phyloP scores from a whole-genome alignment of 2,888 invertebrate genomes.

The Crepidodera aurea region DNA sequence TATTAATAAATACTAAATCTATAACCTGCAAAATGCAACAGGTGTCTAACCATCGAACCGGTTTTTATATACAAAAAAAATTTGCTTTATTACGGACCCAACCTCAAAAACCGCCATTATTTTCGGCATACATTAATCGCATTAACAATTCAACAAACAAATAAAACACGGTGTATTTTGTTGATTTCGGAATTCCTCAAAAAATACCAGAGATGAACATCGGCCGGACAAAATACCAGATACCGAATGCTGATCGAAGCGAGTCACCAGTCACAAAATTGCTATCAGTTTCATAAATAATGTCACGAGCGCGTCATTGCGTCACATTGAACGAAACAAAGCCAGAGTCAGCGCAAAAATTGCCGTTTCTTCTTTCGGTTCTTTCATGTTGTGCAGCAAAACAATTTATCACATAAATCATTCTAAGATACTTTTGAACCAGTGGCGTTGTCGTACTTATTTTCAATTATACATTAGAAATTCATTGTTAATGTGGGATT shows the following conservation, averaged over 20 bases:
- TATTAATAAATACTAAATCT: neutral
- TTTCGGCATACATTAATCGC: conserved; percentile 1
- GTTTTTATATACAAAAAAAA: neutral
- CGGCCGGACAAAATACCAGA: neutral
- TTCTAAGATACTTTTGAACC: neutral
- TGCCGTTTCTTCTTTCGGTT: neutral
- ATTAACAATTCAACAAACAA: neutral
- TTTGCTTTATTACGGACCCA: conserved; percentile 1
- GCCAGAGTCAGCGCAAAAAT: neutral
- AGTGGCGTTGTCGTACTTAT: neutral
- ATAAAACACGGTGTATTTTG: neutral
- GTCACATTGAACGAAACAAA: neutral
- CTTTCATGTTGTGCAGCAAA: neutral
- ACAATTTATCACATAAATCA: neutral
- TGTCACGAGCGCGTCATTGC: neutral
- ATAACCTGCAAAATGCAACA: neutral
- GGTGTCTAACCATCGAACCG: neutral
- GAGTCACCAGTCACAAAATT: neutral
- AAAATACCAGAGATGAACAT: neutral
- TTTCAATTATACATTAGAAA: too few relatives aligned
- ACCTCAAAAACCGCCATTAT: conserved; percentile 6
- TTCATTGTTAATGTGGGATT: too few relatives aligned
- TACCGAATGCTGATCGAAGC: neutral
- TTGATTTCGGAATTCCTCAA: conserved; percentile 3
- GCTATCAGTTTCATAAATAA: neutral